phyloP scores from a whole-genome alignment of 2,888 invertebrate species.

The Drosophila sordidapex region DNA sequence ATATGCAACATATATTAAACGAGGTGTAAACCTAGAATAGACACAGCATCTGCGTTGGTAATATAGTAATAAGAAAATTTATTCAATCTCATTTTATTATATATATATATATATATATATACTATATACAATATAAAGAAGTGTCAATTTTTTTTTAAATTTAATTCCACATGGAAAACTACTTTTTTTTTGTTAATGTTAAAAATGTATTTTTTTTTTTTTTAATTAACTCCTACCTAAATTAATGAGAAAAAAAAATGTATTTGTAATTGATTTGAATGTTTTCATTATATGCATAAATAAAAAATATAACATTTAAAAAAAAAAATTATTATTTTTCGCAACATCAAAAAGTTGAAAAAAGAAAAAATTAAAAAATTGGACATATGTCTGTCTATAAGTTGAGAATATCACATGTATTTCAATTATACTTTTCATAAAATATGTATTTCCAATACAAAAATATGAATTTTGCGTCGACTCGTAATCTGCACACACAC shows the following conservation, averaged over 20 bases:
- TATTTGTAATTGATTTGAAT: background rate
- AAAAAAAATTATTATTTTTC: background rate
- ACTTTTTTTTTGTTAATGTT: rapidly evolving
- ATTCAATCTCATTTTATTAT: background rate
- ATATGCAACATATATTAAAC: background rate
- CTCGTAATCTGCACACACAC: background rate
- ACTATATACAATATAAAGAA: background rate
- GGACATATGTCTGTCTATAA: background rate
- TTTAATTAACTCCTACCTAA: background rate
- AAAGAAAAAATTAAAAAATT: background rate
- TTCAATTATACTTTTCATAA: background rate
- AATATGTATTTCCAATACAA: background rate
- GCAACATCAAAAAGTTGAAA: background rate
- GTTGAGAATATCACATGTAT: background rate
- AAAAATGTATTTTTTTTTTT: background rate
- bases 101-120: too few relatives aligned
- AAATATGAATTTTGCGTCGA: background rate
- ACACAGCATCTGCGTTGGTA: background rate
- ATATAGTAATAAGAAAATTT: background rate
- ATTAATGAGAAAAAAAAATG: background rate
- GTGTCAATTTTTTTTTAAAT: background rate
- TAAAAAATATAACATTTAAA: background rate
- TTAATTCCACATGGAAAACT: background rate
- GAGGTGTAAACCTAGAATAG: background rate
- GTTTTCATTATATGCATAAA: background rate